phyloP scores from a whole-genome alignment of 2,888 invertebrate genomes.

The Nemoura dubitans region DNA sequence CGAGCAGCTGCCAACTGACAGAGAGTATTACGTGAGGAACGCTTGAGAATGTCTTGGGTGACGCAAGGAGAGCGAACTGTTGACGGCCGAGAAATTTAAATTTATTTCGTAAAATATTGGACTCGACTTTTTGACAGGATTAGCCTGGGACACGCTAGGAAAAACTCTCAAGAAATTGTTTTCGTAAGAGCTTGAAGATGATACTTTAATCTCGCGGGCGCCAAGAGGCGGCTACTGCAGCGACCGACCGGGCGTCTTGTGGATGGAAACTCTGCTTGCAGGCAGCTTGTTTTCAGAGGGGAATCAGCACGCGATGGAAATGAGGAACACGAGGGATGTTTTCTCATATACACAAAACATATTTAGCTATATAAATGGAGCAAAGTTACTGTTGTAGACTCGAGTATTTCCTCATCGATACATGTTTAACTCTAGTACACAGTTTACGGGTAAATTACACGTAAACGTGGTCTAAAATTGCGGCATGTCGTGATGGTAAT shows the following conservation, averaged over 20 bases:
- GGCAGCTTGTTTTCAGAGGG: neutral
- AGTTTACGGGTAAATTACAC: neutral
- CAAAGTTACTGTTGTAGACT: neutral
- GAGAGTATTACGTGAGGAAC: slow-evolving; percentile 31
- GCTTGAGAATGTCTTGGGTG: neutral
- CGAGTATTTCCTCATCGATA: neutral
- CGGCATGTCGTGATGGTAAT: slow-evolving; percentile 5
- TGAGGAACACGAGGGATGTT: neutral
- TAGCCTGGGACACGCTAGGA: neutral
- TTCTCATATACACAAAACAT: neutral
- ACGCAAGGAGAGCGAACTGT: neutral
- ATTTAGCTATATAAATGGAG: neutral
- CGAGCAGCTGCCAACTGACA: slow-evolving; percentile 9
- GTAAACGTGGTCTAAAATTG: neutral
- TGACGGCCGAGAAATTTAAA: slow-evolving; percentile 7
- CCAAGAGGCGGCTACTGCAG: neutral
- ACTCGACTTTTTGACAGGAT: slow-evolving; percentile 12
- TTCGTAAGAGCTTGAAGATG: neutral
- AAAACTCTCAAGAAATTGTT: slow-evolving; percentile 12
- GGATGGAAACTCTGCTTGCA: neutral
- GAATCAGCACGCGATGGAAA: neutral
- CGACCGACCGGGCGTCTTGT: neutral
- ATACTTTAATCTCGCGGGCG: neutral
- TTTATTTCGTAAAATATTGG: neutral
- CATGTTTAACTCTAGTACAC: neutral